Evolutionary conservation across 2,797 vertebrate species (phyloP), one percentile per base, ranked within the genome.

Genomic region (Huso huso): DNA sequence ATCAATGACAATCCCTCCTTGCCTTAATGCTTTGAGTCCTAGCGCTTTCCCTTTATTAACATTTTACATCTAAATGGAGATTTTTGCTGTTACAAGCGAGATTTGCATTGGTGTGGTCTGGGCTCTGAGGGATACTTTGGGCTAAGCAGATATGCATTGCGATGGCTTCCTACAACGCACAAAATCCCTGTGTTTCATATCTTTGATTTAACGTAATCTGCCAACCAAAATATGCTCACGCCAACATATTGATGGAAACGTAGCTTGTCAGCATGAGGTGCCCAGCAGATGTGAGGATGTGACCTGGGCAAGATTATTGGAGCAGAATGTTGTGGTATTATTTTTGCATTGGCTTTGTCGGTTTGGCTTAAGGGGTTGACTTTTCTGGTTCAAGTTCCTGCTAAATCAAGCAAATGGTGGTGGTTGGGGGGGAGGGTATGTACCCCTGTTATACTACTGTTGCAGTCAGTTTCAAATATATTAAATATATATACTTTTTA

Each of bases 391-490:
- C 23, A 37, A 37, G 23, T 2, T 37, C 23, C 23, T 37, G 23
- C 23, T 37, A 37, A 37, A 37, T 37, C 23, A 37, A 3, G 23
- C 23, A 37, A 37, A 4, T 37, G 23, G 23, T 37, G 23, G 23
- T 37, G 23, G 23, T 4, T 18, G 23, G 2, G 23, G 2, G 2
- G 23, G 23, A 4, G 23, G 23, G 23, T 37, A 37, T 72, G 74
- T 73, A 74, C 23, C 65, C 37, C 74, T 79, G 87, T 70, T 74
- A 78, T 83, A 82, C 73, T 82, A 74, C 83, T 81, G 81, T 79
- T 82, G 76, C 76, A 82, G 72, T 83, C 81, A 72, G 78, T 84
- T 81, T 84, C 79, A 81, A 79, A 76, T 80, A 78, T 72, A 73
- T 37, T 37, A 37, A 37, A 37, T 37, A 37, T 37, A 3, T 37